Base-by-base conservation (phyloP, 2,797 vertebrate species). In the Otolemur crassicaudatus region DNA sequence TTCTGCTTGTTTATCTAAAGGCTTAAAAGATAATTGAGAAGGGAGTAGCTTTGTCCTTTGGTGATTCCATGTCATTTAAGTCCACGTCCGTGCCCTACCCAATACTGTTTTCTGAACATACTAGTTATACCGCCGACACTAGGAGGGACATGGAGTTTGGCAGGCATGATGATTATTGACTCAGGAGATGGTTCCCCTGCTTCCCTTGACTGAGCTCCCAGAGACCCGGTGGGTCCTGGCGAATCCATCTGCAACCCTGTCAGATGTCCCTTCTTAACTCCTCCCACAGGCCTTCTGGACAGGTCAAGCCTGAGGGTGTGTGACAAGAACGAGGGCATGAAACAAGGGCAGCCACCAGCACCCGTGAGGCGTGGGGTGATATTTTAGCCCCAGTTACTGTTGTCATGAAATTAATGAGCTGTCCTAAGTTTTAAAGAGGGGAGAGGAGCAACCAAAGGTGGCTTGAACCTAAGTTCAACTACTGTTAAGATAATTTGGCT, bases 341-440 rank as follows among this genome's bases (percentile, higher is more conserved):
- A 19, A 12, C 0, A 11, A n/a, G 56, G 11, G 1, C 2, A 20
- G 20, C 22, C 5, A 2, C 49, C 29, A 13, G 31, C 8, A 19
- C 14, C 46, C 14, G 67, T 37, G 9, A 22, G 73, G 61, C 16
- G 12, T 27, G 37, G 7, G 20, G 9, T 27, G 31, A 5, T 2
- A 0, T 34, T 31, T 19, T 8, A 11, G 40, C 40, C 17, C 60
- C 2, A 9, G 20, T 37, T n/a, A 3, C 20, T 61, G 11, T 3
- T 20, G 9, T 81, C 46, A 13, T 23, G n/a, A 23, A 19, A 1
- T 25, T 16, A 27, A 9, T 16, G n/a, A 81, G 81, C 20, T 7
- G 5, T 16, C 75, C 34, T 31, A 49, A 46, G 53, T 65, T 65
- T 29, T 65, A 8, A 25, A 63, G 31, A 76, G 27, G 11, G 46